Evolutionary conservation across 2,113 vertebrate species (phyloP), one percentile per base, ranked within the genome.

Genomic region (Albula goreensis): DNA sequence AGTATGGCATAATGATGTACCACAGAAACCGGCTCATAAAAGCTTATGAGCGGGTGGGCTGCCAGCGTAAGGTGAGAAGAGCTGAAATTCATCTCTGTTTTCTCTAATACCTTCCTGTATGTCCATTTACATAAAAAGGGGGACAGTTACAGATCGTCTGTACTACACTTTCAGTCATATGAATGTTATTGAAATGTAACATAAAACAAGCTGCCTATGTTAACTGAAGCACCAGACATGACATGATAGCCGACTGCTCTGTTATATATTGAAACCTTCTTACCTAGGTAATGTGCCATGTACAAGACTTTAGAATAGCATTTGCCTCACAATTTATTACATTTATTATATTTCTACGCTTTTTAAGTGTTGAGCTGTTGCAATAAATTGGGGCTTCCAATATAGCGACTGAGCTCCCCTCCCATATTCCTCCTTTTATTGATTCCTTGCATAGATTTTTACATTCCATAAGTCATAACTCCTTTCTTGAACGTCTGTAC

Each of bases 1-100:
- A 99, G 81, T 99, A 97, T 86, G 98, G 98, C 41, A 95, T 99
- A 85, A 99, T 99, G 98, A 98, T 99, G 98, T 99, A 99, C 91
- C 97, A 99, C 90, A 97, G 93, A 92, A 99, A 99, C 86, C 96
- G 98, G 25, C 97, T 99, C 84, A 99, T 99, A 92, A 99, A 98
- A 94, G 96, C 97, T 56, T 99, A 99, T 9, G 96, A 99, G 89
- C 97, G 96, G 86, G 97, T 98, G 19, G 97, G 97, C 88, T 98
- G 97, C 90, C 98, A 99, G 89, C 93, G 96, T 78, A 97, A 93
- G 96, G 98, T 98, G 90, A 94, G 95, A 74, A 84, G 10, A 82
- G 31, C 13, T n/a, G 63, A 83, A 60, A 60, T 11, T 66, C 15
- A 22, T 22, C 60, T 19, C 22, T 7, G 60, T 66, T 66, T 66